Base-by-base conservation (phyloP, 1,140 invertebrate species). In the Drosophila tani region DNA sequence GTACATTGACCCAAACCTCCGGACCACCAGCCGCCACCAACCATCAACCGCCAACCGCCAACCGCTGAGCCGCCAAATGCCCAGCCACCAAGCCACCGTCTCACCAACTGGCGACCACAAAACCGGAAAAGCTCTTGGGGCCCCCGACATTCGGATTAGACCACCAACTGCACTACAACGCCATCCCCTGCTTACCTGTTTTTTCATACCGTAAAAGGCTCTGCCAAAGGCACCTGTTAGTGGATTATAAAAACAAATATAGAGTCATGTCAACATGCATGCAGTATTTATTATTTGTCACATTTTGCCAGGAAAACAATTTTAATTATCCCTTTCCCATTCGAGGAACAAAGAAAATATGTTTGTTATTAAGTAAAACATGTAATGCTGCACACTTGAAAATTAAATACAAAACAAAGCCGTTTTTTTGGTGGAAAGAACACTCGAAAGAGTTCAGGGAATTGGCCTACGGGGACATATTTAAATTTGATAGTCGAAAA, bases 1-100 rank as follows among this genome's bases (percentile, higher is more conserved):
- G 84, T 90, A 66, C 85, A 88, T 88, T 88, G 85, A 90, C 85
- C 85, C 85, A 73, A 71, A 47, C 43, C 65, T 38, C 50, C 21
- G 45, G 51, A 57, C 64, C 60, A 32, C 74, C 64, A 81, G 49
- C 51, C 35, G 40, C 63, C 43, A 47, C 47, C 50, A 75, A 63
- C 73, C n/a, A 24, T 32, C 49, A 43, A 51, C 29, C 62, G 29
- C 49, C 46, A 75, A 64, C 73, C 24, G n/a, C 45, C 49, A 50
- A 66, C n/a, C 47, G 40, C 29, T 17, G 62, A 46, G 62, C 15
- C 21, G 35, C 60, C 32, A 53, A 63, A 53, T 63, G 40, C 29
- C 62, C 49, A 50, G 51, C 51, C 51, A 8, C 15, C 46, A 19
- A 69, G n/a, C 47, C 19, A 32, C 15, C 58, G 55, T 17, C 40